Conservation (phyloP, 2,888 invertebrate genomes). For the Brachypalpus laphriformis region DNA sequence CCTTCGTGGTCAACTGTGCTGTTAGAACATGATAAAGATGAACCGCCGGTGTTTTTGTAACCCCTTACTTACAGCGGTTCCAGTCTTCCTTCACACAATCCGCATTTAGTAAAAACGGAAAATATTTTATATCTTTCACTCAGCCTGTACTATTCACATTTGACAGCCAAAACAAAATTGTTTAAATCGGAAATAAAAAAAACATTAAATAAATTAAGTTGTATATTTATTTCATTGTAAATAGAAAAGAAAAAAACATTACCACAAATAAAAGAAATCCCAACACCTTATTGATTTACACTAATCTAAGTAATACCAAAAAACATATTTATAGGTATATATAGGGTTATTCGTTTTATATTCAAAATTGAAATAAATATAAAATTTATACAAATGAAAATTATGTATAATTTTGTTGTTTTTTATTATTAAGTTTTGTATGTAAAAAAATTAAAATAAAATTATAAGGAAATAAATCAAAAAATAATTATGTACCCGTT, state of each 20-base stretch:
- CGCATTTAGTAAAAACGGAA: too few relatives aligned
- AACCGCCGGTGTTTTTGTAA: too few relatives aligned
- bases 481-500: conserved; percentile 13
- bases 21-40: too few relatives aligned
- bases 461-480: neutral
- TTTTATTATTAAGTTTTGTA: conserved; percentile 59
- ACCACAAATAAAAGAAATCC: conserved; percentile 12
- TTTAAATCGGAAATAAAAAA: neutral
- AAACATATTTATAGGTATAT: conserved; percentile 25
- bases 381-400: conserved; percentile 36
- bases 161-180: conserved; percentile 15
- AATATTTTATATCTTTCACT: neutral
- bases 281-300: conserved; percentile 37
- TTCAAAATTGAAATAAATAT: conserved; percentile 35
- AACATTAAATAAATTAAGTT: conserved; percentile 34
- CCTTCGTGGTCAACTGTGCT: too few relatives aligned
- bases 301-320: conserved; percentile 11
- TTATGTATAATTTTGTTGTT: conserved; percentile 23
- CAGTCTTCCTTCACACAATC: too few relatives aligned
- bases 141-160: neutral
- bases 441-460: conserved; percentile 10
- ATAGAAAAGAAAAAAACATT: conserved; percentile 33
- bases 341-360: conserved; percentile 58
- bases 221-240: conserved; percentile 71
- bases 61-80: too few relatives aligned